phyloP scores from a whole-genome alignment of 2,888 invertebrate species.

The Cryptophagus acutangulus region DNA sequence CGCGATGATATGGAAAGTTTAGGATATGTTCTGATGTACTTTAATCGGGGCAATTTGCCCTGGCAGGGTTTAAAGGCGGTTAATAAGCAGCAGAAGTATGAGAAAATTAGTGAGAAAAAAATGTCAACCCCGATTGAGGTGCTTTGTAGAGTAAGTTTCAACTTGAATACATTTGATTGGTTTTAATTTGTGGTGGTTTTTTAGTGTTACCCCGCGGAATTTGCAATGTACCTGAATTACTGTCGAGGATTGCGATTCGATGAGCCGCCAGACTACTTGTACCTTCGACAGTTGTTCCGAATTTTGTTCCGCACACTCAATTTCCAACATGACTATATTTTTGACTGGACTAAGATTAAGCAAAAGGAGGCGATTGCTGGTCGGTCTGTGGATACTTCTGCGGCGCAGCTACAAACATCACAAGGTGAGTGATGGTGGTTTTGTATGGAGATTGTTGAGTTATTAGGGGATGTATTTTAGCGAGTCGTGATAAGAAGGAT shows the following conservation, averaged over 20 bases:
- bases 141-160: conserved; percentile 76
- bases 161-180: background rate
- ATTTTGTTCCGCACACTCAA: conserved; percentile 99
- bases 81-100: conserved; percentile 98
- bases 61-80: conserved; percentile 98
- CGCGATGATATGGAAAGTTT: conserved; percentile 99
- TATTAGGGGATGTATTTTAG: no score
- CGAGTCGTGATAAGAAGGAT: conserved; percentile 44
- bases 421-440: no score
- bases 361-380: conserved; percentile 71
- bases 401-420: conserved; percentile 43
- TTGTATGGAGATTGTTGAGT: no score
- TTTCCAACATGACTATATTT: conserved; percentile 98
- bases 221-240: conserved; percentile 99
- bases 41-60: conserved; percentile 87
- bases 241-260: conserved; percentile 97
- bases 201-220: conserved; percentile 96
- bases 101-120: conserved; percentile 98
- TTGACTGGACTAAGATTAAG: conserved; percentile 99
- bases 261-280: conserved; percentile 99
- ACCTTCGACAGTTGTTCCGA: conserved; percentile 95
- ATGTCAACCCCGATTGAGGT: conserved; percentile 99
- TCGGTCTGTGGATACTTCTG: conserved; percentile 46
- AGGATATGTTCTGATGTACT: conserved; percentile 99
- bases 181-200: background rate